Evolutionary conservation across 2,888 invertebrate genomes (phyloP), one percentile per base, ranked within the genome.

Genomic region (Hyles lineata): DNA sequence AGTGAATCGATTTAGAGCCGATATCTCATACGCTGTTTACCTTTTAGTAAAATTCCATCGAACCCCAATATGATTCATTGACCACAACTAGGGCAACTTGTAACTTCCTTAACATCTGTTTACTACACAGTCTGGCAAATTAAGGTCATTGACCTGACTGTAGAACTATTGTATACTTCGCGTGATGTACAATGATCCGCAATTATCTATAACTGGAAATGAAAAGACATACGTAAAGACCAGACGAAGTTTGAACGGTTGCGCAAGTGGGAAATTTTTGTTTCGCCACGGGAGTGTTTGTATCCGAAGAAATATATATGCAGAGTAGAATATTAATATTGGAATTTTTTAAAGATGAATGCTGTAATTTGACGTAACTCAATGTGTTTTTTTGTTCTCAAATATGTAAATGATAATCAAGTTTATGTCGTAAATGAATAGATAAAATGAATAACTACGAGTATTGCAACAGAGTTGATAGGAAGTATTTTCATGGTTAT

Each of bases 161-260:
- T 25, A 23, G 50, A 50, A 23, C 35, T 50, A 67, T 43, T 62
- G 61, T 62, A 17, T 1, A 55, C 19, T 21, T 71, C 21, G 62
- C 71, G 62, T 63, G 62, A 52, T 63, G 62, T 23, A 62, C 55
- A 19, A 35, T 55, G 32, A 52, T n/a, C 52, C 21, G 25, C 61
- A 25, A 71, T 71, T 71, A 71, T 50, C 60, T 71, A 71, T 23
- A 58, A 23, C 43, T 59, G 58, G 35, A 60, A 35, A 61, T 25
- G 5, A 61, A 4, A 23, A 15, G 17, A 61, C 25, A 61, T 43
- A 43, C 3, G 15, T 43, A 43, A 15, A 11, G 11, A 43, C 15
- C 2, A 5, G 17, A n/a, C 15, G 55, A n/a, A n/a, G n/a, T 6
- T 55, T 55, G 52, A 19, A 55, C 52, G n/a, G 52, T 55, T n/a